Conservation (phyloP, 1,140 invertebrate species). For the honey bee (Apis mellifera) region Amel_HAv3.1 CM009935.2:7891501-7892000, state of each 20-base stretch:
- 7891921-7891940: not conserved
- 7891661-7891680: too few relatives aligned
- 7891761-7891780: too few relatives aligned
- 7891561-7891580: not conserved
- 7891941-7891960: constrained; percentile 7
- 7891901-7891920: not conserved
- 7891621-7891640: too few relatives aligned
- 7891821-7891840: not conserved
- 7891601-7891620: not conserved
- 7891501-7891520: constrained; percentile 4
- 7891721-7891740: too few relatives aligned
- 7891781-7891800: not conserved
- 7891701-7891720: too few relatives aligned
- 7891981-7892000: constrained; percentile 28
- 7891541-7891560: not conserved
- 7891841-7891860: not conserved
- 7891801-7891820: not conserved
- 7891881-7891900: constrained; percentile 3
- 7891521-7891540: not conserved
- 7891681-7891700: too few relatives aligned
- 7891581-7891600: not conserved
- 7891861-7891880: not conserved
- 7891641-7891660: too few relatives aligned
- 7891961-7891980: constrained; percentile 29
- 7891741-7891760: too few relatives aligned